Evolutionary conservation across 2,888 invertebrate genomes (phyloP), one percentile per base, ranked within the genome.

Genomic region (Athalia circularis): DNA sequence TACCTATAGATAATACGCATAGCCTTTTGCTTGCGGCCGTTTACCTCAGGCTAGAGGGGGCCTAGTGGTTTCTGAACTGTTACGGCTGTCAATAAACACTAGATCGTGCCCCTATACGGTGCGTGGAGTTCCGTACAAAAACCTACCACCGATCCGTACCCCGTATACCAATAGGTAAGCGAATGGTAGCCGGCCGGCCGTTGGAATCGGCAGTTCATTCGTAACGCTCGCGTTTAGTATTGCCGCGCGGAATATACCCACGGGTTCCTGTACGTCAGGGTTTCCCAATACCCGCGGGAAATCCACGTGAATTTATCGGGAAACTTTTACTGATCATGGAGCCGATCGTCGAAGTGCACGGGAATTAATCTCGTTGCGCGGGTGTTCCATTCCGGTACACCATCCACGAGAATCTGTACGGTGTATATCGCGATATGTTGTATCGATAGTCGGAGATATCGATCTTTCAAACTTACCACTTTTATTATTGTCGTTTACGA

Each of bases 61-160:
- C 79, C 80, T 77, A 59, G 80, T 75, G 79, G 78, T 74, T 75
- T 78, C 76, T 77, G 77, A 76, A 79, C 81, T 77, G 74, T 80
- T 78, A 70, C 79, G 80, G 79, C 82, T 82, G 82, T 82, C 82
- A 82, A 82, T 82, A 81, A 78, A 79, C 75, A 67, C 80, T 80
- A 80, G 79, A 80, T 81, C 82, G 77, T 82, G 79, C 77, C 81
- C 80, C 81, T 83, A 81, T 83, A 81, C 80, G 83, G 83, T 50
- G 79, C 54, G 72, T 80, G 79, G 79, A 8, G 43, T 59, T 72
- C 57, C 72, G 57, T 43, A 59, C 70, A 82, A 79, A 77, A 77
- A 80, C 67, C 64, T 64, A 76, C 79, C 77, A 80, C 75, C 77
- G 67, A 29, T 29, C 29, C 29, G 29, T 29, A 29, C 29, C 29